phyloP scores from a whole-genome alignment of 2,113 vertebrate species.

The Bubo blakistoni region DNA sequence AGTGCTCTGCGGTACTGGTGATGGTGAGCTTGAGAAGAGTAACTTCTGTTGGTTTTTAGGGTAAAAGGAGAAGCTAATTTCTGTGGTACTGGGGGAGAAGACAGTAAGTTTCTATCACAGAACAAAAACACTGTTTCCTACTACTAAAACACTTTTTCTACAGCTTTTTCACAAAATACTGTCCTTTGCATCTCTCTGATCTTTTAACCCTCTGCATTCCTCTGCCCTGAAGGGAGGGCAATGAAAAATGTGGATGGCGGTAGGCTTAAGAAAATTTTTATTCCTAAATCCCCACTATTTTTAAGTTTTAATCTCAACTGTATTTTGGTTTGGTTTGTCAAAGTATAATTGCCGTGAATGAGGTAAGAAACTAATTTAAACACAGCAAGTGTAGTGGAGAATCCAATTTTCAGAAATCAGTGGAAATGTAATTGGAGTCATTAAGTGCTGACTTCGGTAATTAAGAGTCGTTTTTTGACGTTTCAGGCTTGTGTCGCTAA shows the following conservation, averaged over 20 bases:
- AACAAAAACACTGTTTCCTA: neutral
- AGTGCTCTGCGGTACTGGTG: neutral
- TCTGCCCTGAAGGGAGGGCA: neutral
- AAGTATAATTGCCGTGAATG: neutral
- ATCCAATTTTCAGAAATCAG: constrained; percentile 64
- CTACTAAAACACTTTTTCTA: neutral
- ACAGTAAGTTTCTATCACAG: neutral
- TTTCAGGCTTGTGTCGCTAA: constrained; percentile 1
- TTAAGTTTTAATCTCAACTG: neutral
- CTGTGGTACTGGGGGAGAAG: rapidly evolving
- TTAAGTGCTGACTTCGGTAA: constrained; percentile 39
- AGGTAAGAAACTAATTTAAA: constrained; percentile 58
- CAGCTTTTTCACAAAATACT: neutral
- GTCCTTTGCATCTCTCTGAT: neutral
- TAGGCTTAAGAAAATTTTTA: neutral
- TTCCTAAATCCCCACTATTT: neutral
- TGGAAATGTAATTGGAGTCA: constrained; percentile 61
- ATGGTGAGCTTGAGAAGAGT: neutral
- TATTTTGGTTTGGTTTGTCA: constrained; percentile 52
- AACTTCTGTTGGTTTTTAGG: neutral
- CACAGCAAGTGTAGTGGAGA: constrained; percentile 39
- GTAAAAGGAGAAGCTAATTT: neutral
- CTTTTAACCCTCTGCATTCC: neutral
- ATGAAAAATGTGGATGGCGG: neutral
- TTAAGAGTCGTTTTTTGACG: constrained; percentile 14